Evolutionary conservation across 1,140 invertebrate species (phyloP).

Genomic region (Plodia interpunctella): DNA sequence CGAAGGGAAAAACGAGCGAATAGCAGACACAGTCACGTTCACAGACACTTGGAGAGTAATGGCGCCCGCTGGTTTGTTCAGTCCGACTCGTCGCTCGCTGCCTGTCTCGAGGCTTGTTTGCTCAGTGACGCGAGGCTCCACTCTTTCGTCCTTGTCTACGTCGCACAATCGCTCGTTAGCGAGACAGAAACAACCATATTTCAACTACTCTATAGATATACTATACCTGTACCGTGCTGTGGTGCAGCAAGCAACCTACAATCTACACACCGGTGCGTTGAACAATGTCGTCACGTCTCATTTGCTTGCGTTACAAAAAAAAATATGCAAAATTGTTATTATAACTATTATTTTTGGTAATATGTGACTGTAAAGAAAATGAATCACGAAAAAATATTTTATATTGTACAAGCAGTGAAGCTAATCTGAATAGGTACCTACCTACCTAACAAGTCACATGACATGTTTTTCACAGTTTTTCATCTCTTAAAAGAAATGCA

Average conservation of each 20-base stretch:
- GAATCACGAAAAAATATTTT: too few relatives aligned
- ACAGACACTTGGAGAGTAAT: slow-evolving; percentile 66
- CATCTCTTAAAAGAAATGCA: too few relatives aligned
- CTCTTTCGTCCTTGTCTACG: slow-evolving; percentile 34
- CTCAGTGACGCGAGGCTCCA: slow-evolving; percentile 53
- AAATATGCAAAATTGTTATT: slow-evolving; percentile 54
- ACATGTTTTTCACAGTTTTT: too few relatives aligned
- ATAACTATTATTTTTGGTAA: neutral
- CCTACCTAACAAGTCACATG: too few relatives aligned
- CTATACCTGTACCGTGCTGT: slow-evolving; percentile 60
- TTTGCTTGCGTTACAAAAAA: slow-evolving; percentile 58
- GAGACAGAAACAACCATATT: slow-evolving; percentile 36
- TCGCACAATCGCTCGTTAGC: neutral
- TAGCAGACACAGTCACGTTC: slow-evolving; percentile 69
- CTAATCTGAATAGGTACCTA: too few relatives aligned
- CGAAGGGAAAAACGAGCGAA: slow-evolving; percentile 60
- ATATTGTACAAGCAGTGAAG: too few relatives aligned
- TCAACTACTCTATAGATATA: slow-evolving; percentile 31
- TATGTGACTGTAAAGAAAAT: too few relatives aligned
- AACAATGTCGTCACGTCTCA: slow-evolving; percentile 59
- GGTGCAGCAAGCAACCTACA: slow-evolving; percentile 72
- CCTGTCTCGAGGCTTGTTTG: slow-evolving; percentile 69
- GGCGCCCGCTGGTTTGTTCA: slow-evolving; percentile 53
- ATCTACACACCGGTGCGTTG: slow-evolving; percentile 52
- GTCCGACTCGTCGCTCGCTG: slow-evolving; percentile 55